Conservation (phyloP, 2,888 invertebrate genomes). For the Dorcus hopei region DNA sequence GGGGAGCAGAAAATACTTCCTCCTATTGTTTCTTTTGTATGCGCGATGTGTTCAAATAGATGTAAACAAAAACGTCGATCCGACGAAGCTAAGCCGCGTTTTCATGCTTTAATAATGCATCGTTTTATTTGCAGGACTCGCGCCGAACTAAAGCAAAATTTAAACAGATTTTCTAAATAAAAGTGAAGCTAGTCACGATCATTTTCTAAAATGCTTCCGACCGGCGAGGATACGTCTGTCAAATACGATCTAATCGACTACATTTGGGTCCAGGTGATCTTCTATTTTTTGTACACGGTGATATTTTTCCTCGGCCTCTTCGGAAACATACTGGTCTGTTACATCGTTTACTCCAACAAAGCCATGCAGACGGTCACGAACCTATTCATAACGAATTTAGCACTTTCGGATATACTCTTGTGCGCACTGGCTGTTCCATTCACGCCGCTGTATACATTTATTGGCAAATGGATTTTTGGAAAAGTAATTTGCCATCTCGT, state of each 20-base stretch:
- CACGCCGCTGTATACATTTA: constrained; percentile 83
- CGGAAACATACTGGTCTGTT: constrained; percentile 81
- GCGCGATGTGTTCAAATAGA: too few species aligned
- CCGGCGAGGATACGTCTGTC: constrained; percentile 14
- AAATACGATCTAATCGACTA: constrained; percentile 50
- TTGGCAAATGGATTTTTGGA: constrained; percentile 83
- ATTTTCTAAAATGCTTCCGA: constrained; percentile 11
- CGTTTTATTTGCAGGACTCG: too few species aligned
- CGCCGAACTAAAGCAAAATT: too few species aligned
- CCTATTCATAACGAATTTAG: constrained; percentile 85
- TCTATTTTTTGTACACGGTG: constrained; percentile 69
- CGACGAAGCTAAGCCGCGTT: too few species aligned
- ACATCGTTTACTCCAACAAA: constrained; percentile 78
- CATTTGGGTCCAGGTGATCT: constrained; percentile 63
- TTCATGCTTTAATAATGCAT: too few species aligned
- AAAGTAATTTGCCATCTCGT: constrained; percentile 78
- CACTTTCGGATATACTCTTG: constrained; percentile 81
- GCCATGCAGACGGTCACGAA: constrained; percentile 93
- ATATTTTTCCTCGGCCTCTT: constrained; percentile 80
- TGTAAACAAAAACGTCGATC: too few species aligned
- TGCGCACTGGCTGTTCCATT: constrained; percentile 84
- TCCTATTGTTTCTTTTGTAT: too few species aligned
- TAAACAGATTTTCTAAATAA: too few species aligned
- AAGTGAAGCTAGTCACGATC: too few species aligned
- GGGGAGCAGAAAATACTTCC: too few species aligned